Evolutionary conservation across 2,113 vertebrate genomes (phyloP), one percentile per base, ranked within the genome.

Genomic region (Hyperopisus bebe): DNA sequence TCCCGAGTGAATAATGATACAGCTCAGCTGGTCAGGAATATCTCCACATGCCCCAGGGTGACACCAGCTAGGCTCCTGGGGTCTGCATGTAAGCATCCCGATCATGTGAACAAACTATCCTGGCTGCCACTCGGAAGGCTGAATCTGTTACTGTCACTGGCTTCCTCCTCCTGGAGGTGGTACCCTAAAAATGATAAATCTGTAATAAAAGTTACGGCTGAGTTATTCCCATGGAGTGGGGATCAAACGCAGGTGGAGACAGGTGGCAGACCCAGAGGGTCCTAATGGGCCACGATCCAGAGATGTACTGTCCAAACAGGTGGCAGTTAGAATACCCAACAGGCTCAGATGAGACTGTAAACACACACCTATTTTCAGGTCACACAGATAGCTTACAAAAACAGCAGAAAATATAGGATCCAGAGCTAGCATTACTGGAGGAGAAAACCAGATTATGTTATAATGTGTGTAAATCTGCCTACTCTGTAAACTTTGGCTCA

Each of bases 131-230:
- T 17, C 3, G 17, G 74, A 42, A 8, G 35, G 74, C 74, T 39
- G 74, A 19, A 80, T 80, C 74, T 80, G 31, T 80, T 35, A 80
- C 74, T 42, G 74, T 80, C 70, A 35, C 70, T 74, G 10, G 11
- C 3, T 31, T 39, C 74, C 74, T 42, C 17, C 42, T 80, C 74
- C 74, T 7, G 74, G 74, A 42, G 35, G 74, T 80, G 11, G 31
- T 42, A 19, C 6, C 35, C 31, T 80, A 42, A 80, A 80, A 80
- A 42, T 80, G 74, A 80, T 80, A 42, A 80, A 80, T 80, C 74
- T 80, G 35, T 80, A 80, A 80, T 80, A 80, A 80, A 80, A 80
- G 62, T 70, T 70, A 70, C n/a, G 62, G 62, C 62, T 70, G 62
- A 70, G 62, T 70, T 70, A 31, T 70, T 80, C 74, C 35, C 35